Evolutionary conservation across 2,888 invertebrate species (phyloP).

Genomic region (Metalampra italica): DNA sequence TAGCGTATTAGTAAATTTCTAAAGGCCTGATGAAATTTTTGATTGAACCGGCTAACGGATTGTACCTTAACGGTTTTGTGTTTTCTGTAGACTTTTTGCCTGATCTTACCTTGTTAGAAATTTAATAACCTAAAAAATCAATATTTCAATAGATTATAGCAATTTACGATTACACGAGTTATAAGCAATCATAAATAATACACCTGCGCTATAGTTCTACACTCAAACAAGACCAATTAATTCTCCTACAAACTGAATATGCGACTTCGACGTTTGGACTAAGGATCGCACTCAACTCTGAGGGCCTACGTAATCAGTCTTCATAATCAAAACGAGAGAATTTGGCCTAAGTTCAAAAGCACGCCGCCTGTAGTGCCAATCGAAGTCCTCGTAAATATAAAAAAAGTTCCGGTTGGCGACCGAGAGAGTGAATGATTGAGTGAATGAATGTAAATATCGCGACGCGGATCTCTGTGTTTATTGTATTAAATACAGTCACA

Average conservation of each 20-base stretch:
- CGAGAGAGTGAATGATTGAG: constrained; percentile 51
- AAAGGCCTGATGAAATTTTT: constrained; percentile 73
- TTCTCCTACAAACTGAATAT: neutral
- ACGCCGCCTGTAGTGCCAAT: constrained; percentile 65
- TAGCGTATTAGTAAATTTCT: constrained; percentile 75
- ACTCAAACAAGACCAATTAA: neutral
- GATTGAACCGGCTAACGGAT: constrained; percentile 73
- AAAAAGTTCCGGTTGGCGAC: constrained; percentile 42
- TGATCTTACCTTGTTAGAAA: constrained; percentile 32
- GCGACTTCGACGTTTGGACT: neutral
- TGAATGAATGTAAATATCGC: constrained; percentile 56
- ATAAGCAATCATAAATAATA: neutral
- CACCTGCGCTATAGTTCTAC: constrained; percentile 4
- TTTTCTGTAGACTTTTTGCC: constrained; percentile 37
- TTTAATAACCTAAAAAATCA: constrained; percentile 36
- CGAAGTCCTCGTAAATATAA: constrained; percentile 54
- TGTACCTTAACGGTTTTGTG: constrained; percentile 66
- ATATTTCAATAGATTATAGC: constrained; percentile 12
- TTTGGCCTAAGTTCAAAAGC: constrained; percentile 46
- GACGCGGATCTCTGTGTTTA: constrained; percentile 66
- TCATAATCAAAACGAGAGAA: constrained; percentile 29
- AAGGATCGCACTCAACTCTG: neutral
- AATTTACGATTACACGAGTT: constrained; percentile 10
- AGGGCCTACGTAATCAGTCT: constrained; percentile 27
- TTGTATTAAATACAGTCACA: constrained; percentile 62